Conservation (phyloP, 2,113 vertebrate genomes). For the Sporophila hypoxantha region DNA sequence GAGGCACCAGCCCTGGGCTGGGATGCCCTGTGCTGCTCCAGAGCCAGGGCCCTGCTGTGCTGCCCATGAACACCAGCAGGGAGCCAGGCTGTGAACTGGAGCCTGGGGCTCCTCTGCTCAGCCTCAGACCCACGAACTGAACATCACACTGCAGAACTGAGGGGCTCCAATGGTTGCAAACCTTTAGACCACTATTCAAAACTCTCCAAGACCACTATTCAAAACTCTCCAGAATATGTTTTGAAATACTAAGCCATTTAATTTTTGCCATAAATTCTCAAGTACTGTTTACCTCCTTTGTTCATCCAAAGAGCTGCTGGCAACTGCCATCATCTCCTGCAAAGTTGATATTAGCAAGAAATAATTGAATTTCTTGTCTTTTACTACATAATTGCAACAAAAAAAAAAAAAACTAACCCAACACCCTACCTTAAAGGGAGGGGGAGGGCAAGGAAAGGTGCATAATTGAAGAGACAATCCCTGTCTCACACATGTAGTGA, state of each 20-base stretch:
- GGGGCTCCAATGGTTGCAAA: not conserved
- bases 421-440: slow-evolving; percentile 11
- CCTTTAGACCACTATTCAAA: not conserved
- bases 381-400: slow-evolving; percentile 17
- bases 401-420: not conserved
- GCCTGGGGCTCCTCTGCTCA: fast-evolving
- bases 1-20: not conserved
- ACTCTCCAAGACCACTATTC: not conserved
- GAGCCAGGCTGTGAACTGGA: not conserved
- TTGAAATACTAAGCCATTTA: not conserved
- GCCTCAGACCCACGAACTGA: not conserved
- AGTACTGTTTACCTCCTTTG: not conserved
- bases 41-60: not conserved
- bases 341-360: slow-evolving; percentile 1
- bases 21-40: not conserved
- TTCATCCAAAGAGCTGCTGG: not conserved
- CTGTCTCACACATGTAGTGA: slow-evolving; percentile 53
- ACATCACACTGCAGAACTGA: not conserved
- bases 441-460: slow-evolving; percentile 18
- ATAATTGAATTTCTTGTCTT: slow-evolving; percentile 30
- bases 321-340: not conserved
- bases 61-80: not conserved
- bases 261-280: not conserved
- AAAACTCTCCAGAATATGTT: not conserved
- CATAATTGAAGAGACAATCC: slow-evolving; percentile 30